Conservation (phyloP, 2,888 invertebrate species). For the Xylota sylvarum region DNA sequence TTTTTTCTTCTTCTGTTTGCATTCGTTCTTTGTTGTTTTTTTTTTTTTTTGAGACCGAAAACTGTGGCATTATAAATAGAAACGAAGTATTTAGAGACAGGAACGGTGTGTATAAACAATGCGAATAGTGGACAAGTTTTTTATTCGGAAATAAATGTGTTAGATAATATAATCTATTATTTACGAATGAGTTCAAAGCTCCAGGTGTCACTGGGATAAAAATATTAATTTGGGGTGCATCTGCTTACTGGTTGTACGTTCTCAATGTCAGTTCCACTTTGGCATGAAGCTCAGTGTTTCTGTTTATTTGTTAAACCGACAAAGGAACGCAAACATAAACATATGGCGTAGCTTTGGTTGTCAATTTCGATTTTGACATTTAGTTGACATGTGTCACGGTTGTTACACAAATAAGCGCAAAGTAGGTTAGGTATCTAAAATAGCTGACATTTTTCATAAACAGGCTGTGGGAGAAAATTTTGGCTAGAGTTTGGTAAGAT, state of each 20-base stretch:
- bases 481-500: neutral
- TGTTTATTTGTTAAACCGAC: conserved; percentile 16
- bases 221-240: conserved; percentile 6
- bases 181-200: conserved; percentile 38
- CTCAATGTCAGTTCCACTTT: conserved; percentile 18
- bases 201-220: conserved; percentile 10
- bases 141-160: conserved; percentile 12
- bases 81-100: conserved; percentile 2
- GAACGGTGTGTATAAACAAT: neutral
- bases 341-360: neutral
- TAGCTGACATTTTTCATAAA: neutral
- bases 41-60: conserved; percentile 24
- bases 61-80: conserved; percentile 52
- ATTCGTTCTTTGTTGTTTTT: conserved; percentile 3
- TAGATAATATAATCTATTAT: neutral
- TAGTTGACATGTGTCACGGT: conserved; percentile 41
- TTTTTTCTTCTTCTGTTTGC: conserved; percentile 1
- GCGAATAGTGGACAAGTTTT: conserved; percentile 33
- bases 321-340: conserved; percentile 6
- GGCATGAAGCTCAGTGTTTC: conserved; percentile 18
- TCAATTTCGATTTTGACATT: conserved; percentile 35
- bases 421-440: neutral
- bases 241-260: neutral
- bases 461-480: no score
- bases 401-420: neutral